Percentiles rank a stretch among this genome's conserved stretches.
Evolutionary conservation across 2,888 invertebrate species (phyloP).

Genomic region (Syrista parreyssii): DNA sequence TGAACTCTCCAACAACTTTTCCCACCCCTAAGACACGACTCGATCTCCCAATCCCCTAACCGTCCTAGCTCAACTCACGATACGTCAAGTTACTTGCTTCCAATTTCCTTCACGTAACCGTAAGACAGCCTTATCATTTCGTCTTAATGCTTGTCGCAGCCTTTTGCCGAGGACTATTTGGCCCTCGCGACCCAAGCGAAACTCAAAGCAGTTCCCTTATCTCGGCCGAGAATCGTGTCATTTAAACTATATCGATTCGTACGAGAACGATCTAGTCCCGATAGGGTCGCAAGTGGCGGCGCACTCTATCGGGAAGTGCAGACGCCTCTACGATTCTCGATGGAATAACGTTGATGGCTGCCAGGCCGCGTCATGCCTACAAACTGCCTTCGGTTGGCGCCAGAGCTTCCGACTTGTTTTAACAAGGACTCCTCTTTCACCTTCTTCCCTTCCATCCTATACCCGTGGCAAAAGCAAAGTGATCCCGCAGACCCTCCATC

Average conservation of each 20-base stretch:
- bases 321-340: background rate
- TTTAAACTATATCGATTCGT: constrained; percentile 25
- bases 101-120: constrained; percentile 5
- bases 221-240: constrained; percentile 20
- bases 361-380: constrained; percentile 14
- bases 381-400: constrained; percentile 19
- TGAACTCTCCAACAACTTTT: background rate
- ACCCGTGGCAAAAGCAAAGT: background rate
- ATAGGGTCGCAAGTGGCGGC: background rate
- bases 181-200: background rate
- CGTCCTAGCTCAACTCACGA: background rate
- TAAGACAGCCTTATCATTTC: constrained; percentile 7
- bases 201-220: constrained; percentile 9
- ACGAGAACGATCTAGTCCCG: background rate
- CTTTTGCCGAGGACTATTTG: constrained; percentile 12
- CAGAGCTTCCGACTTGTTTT: constrained; percentile 20
- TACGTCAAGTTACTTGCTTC: constrained; percentile 2
- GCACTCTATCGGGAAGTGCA: background rate
- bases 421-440: constrained; percentile 16
- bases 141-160: constrained; percentile 11
- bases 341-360: background rate
- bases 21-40: background rate
- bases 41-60: background rate
- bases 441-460: constrained; percentile 1
- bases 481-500: background rate